phyloP scores from a whole-genome alignment of 2,888 invertebrate genomes.

The Carabus problematicus region DNA sequence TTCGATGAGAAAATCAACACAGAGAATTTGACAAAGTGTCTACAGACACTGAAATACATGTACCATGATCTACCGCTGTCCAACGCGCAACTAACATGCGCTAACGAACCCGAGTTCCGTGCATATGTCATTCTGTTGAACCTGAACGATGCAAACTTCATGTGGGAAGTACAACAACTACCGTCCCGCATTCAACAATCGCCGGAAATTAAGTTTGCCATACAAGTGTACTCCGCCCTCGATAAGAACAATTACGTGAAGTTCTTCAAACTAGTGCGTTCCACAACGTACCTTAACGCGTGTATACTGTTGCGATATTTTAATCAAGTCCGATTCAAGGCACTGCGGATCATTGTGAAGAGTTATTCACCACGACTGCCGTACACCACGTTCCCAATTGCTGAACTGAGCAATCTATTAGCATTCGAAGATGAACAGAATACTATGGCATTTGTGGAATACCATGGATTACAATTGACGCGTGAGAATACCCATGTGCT shows the following conservation, averaged over 20 bases:
- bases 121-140: slow-evolving; percentile 93
- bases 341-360: slow-evolving; percentile 78
- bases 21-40: slow-evolving; percentile 95
- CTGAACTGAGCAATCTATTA: slow-evolving; percentile 73
- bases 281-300: slow-evolving; percentile 83
- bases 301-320: slow-evolving; percentile 93
- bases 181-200: slow-evolving; percentile 79
- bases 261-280: slow-evolving; percentile 84
- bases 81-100: slow-evolving; percentile 70
- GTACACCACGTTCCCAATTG: slow-evolving; percentile 69
- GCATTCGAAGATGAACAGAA: slow-evolving; percentile 76
- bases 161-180: slow-evolving; percentile 85
- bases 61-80: slow-evolving; percentile 84
- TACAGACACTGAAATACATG: slow-evolving; percentile 96
- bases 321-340: slow-evolving; percentile 80
- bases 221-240: slow-evolving; percentile 81
- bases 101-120: slow-evolving; percentile 91
- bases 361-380: slow-evolving; percentile 75
- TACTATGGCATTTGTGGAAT: slow-evolving; percentile 69
- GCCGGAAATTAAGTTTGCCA: slow-evolving; percentile 77
- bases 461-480: slow-evolving; percentile 71
- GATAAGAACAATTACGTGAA: slow-evolving; percentile 90
- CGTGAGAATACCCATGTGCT: slow-evolving; percentile 68
- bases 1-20: slow-evolving; percentile 97
- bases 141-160: slow-evolving; percentile 87